Evolutionary conservation across 1,140 invertebrate species (phyloP), one percentile per base, ranked within the genome.

Genomic region (Hylyphantes graminicola): DNA sequence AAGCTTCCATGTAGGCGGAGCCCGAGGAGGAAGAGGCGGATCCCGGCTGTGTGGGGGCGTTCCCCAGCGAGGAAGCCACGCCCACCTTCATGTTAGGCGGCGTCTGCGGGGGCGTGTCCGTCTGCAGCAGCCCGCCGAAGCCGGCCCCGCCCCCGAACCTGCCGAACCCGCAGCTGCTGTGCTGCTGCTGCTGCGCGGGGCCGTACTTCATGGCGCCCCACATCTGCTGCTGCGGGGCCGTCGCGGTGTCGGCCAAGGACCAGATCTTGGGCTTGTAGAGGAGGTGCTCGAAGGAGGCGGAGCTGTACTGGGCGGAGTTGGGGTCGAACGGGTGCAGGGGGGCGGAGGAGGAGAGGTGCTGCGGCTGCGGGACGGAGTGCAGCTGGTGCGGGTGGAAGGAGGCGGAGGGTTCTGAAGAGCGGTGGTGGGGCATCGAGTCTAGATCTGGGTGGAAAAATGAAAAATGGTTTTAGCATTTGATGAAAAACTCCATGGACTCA

Each of bases 211-310:
- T 72, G 79, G 61, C 74, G 76, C 70, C 19, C 68, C 61, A 54
- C 76, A 63, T 76, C 10, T 48, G n/a, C 19, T 50, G 21, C 35
- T 51, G 59, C 73, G 78, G 21, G 50, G 79, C 35, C n/a, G 96
- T 97, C 17, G 97, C 97, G 53, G 96, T 98, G 89, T 98, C 96
- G 50, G 97, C 97, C 86, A 98, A 89, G 8, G 96, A 98, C 97
- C 97, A 99, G 87, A 99, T 99, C 90, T 98, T 97, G 21, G 97
- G 97, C 89, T 98, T 97, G 75, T 85, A 83, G 64, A 95, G 94
- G 59, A 95, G 94, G 13, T 17, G 51, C 21, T 59, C 17, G 48
- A 73, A 70, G 15, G 79, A 19, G 35, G 63, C 67, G 19, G 51
- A 68, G 65, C 51, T 65, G 48, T 48, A 67, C 19, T 73, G 55